Evolutionary conservation across 2,888 invertebrate species (phyloP).

Genomic region (Dioctria rufipes): DNA sequence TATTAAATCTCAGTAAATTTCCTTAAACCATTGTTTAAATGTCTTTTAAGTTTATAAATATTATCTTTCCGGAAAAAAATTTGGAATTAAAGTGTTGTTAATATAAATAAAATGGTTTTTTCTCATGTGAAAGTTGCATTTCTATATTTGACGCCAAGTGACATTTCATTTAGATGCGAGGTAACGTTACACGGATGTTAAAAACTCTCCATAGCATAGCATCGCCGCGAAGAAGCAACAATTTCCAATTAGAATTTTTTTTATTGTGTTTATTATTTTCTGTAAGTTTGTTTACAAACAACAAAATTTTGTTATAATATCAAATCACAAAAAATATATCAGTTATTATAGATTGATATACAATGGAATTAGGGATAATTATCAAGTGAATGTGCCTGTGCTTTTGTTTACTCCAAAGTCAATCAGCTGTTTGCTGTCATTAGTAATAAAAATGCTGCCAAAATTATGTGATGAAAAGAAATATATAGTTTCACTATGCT

Average conservation of each 20-base stretch:
- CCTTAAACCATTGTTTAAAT: not conserved
- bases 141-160: conserved; percentile 39
- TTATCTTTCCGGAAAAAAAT: not conserved
- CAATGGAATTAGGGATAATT: too few species aligned
- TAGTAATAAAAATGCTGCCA: not conserved
- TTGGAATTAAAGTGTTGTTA: not conserved
- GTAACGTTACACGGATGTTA: conserved; percentile 17
- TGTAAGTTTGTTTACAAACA: too few species aligned
- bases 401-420: not conserved
- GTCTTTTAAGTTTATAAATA: not conserved
- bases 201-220: not conserved
- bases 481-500: not conserved
- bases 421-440: not conserved
- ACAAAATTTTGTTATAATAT: too few species aligned
- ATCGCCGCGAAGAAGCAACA: conserved; percentile 15
- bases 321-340: too few species aligned
- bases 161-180: not conserved
- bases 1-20: conserved; percentile 5
- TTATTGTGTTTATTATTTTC: not conserved
- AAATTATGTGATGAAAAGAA: not conserved
- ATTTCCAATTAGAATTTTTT: not conserved
- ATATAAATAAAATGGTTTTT: not conserved
- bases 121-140: not conserved
- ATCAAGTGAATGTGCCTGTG: not conserved
- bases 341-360: too few species aligned